Conservation (phyloP, 2,888 invertebrate species). For the Drosophila parthenogenetica region DNA sequence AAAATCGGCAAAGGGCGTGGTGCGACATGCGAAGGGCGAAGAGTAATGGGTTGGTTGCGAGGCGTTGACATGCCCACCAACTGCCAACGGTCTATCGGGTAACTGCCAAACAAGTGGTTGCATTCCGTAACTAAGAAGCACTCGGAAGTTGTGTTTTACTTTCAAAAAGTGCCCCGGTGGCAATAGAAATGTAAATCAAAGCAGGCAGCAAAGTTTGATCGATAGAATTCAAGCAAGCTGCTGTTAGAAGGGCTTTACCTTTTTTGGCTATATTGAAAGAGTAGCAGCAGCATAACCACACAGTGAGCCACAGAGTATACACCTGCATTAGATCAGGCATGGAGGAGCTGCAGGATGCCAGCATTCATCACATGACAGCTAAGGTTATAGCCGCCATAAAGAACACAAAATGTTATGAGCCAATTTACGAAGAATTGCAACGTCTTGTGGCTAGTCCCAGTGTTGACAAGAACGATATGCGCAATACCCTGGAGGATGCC, state of each 20-base stretch:
- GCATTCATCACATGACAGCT: conserved; percentile 90
- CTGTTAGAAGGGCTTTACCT: conserved; percentile 38
- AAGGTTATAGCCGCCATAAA: conserved; percentile 93
- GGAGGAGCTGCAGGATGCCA: conserved; percentile 85
- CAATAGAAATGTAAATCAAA: conserved; percentile 44
- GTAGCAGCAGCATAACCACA: conserved; percentile 25
- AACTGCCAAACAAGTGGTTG: conserved; percentile 72
- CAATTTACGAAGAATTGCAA: conserved; percentile 91
- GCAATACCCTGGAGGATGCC: conserved; percentile 90
- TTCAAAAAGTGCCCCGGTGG: conserved; percentile 21
- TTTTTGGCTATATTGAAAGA: conserved; percentile 33
- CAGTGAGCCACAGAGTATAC: conserved; percentile 6
- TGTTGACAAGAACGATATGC: conserved; percentile 92
- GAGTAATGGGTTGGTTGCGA: conserved; percentile 5
- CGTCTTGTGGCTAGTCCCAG: conserved; percentile 91
- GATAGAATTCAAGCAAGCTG: conserved; percentile 54
- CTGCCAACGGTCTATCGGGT: background rate
- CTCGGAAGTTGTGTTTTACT: conserved; percentile 23
- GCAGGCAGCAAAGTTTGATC: conserved; percentile 70
- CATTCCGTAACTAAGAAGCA: conserved; percentile 80
- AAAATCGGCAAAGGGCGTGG: background rate
- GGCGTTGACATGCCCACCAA: conserved; percentile 34
- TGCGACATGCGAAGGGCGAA: background rate
- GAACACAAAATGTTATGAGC: conserved; percentile 90
- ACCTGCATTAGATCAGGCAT: conserved; percentile 54